Conservation (phyloP, 1,140 invertebrate species). For the Acromyrmex echinatior region DNA sequence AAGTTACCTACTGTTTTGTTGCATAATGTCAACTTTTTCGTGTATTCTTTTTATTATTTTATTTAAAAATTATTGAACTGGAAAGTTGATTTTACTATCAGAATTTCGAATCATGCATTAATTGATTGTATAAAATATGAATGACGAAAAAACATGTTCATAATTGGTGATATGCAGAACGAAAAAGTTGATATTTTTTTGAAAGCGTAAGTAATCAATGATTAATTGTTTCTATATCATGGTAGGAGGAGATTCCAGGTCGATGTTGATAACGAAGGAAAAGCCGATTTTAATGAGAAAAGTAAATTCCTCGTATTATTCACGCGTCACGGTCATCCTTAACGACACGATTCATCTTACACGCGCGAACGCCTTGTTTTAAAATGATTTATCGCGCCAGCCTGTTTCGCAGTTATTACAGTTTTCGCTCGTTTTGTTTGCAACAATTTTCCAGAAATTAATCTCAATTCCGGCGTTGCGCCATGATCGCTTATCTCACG, state of each 20-base stretch:
- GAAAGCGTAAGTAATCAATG: neutral
- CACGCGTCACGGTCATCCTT: conserved; percentile 53
- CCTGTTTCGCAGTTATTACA: conserved; percentile 52
- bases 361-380: conserved; percentile 44
- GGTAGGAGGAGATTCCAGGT: conserved; percentile 21
- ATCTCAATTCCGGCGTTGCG: conserved; percentile 41
- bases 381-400: conserved; percentile 59
- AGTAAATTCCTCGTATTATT: conserved; percentile 59
- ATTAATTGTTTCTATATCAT: conserved; percentile 50
- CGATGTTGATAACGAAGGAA: conserved; percentile 36
- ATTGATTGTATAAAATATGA: neutral
- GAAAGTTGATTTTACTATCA: neutral
- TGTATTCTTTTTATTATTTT: neutral
- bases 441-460: conserved; percentile 62
- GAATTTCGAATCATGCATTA: neutral
- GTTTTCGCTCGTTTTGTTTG: conserved; percentile 37
- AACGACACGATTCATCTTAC: conserved; percentile 55
- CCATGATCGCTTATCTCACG: conserved; percentile 34
- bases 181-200: conserved; percentile 21
- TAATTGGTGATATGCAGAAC: neutral
- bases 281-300: conserved; percentile 54
- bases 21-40: neutral
- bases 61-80: neutral
- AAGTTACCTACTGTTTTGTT: neutral
- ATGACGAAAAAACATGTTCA: neutral